A percentile compares a stretch with the other conserved stretches of the same genome.
These are phyloP conservation scores for Lasius platythorax DNA, from an alignment of 2,888 invertebrate species.

Conservation along the genomic window DNA sequence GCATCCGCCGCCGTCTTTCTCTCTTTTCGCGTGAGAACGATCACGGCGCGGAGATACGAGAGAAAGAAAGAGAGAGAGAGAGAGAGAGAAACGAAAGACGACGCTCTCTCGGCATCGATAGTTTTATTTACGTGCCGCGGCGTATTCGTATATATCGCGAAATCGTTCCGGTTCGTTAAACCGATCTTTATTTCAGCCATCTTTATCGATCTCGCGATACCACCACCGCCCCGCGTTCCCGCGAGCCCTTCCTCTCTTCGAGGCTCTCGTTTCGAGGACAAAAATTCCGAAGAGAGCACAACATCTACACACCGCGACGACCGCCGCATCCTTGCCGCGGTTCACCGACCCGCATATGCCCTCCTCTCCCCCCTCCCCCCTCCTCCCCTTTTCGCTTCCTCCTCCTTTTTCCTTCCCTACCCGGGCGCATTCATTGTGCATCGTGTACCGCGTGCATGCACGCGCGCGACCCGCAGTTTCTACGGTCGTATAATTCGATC, in stretches of 20 bases:
- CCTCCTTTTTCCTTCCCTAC: conserved; percentile 18
- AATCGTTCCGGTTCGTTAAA: conserved; percentile 73
- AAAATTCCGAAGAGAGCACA: conserved; percentile 64
- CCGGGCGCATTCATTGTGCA: conserved; percentile 67
- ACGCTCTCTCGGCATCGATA: conserved; percentile 53
- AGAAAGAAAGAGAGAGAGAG: too few species aligned
- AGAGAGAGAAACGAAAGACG: conserved; percentile 45
- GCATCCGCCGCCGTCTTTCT: neutral
- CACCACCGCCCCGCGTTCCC: conserved; percentile 2
- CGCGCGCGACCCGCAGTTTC: conserved; percentile 67
- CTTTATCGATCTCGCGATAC: conserved; percentile 67
- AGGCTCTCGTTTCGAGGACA: conserved; percentile 66
- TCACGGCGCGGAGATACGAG: too few species aligned
- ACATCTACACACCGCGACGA: conserved; percentile 56
- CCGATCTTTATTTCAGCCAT: conserved; percentile 66
- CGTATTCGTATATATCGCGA: conserved; percentile 55
- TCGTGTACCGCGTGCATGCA: conserved; percentile 59
- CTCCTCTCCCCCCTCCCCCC: conserved; percentile 40
- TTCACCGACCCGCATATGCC: conserved; percentile 76
- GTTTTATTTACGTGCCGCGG: conserved; percentile 65
- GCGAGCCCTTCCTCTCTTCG: neutral
- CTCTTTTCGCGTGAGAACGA: too few species aligned
- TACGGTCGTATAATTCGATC: conserved; percentile 78
- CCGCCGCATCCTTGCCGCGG: conserved; percentile 70
- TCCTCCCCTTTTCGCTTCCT: neutral